A percentile compares a stretch with the other conserved stretches of the same genome.
Conservation (phyloP, 1,140 invertebrate species). For the Penaeus chinensis region DNA sequence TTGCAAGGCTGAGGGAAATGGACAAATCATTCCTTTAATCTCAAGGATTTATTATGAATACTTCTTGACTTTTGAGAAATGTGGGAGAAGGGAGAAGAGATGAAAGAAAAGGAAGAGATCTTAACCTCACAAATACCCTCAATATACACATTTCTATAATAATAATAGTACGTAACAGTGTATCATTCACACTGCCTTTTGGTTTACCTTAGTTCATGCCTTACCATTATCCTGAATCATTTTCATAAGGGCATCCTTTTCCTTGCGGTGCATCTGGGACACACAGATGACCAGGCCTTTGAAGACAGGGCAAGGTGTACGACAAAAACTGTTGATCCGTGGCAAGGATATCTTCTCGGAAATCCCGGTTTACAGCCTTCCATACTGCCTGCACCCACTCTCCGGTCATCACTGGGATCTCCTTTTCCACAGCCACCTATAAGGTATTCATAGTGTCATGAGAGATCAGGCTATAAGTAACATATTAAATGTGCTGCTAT, state of each 20-base stretch:
- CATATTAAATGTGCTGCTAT: too few relatives aligned
- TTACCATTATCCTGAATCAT: conserved; percentile 79
- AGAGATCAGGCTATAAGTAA: neutral
- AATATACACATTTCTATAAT: neutral
- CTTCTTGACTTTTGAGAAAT: too few relatives aligned
- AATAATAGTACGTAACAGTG: neutral
- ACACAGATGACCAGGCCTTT: conserved; percentile 82
- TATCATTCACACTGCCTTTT: too few relatives aligned
- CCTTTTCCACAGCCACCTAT: conserved; percentile 79
- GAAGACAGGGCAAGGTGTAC: conserved; percentile 82
- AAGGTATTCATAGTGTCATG: conserved; percentile 72
- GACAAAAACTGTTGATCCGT: conserved; percentile 75
- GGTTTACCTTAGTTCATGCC: neutral
- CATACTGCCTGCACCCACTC: conserved; percentile 85
- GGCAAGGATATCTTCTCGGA: conserved; percentile 74
- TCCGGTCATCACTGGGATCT: conserved; percentile 80
- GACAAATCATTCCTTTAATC: too few relatives aligned
- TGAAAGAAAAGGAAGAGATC: too few relatives aligned
- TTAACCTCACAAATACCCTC: too few relatives aligned
- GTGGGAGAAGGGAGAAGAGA: too few relatives aligned
- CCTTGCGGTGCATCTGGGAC: conserved; percentile 77
- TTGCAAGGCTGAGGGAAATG: too few relatives aligned
- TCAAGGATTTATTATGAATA: too few relatives aligned
- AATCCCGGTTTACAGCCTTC: conserved; percentile 72
- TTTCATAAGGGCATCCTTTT: conserved; percentile 79